Percentiles rank a stretch among this genome's conserved stretches.
Evolutionary conservation across 2,113 vertebrate species (phyloP).

Genomic region (Oncorhynchus clarkii): DNA sequence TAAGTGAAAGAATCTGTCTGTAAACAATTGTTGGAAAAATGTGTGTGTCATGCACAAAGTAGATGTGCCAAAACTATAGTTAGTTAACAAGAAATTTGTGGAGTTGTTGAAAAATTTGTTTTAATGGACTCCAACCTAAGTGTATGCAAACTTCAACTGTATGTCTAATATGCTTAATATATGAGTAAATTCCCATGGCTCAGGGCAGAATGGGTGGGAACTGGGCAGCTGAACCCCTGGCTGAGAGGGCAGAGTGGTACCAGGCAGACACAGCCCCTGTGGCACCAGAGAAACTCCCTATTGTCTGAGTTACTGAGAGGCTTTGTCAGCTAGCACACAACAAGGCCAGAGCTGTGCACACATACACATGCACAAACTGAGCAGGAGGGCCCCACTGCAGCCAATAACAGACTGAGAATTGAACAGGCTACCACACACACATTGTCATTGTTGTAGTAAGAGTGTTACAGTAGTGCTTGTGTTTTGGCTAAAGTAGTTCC

Average conservation of each 20-base stretch:
- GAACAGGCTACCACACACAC: not conserved
- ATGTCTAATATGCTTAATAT: not conserved
- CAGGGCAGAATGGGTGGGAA: not conserved
- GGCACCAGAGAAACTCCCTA: constrained; percentile 49
- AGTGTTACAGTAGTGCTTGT: constrained; percentile 5
- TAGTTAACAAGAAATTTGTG: too few relatives aligned
- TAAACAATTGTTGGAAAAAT: too few relatives aligned
- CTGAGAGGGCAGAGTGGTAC: constrained; percentile 56
- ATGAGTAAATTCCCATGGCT: constrained; percentile 18
- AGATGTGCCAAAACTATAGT: too few relatives aligned
- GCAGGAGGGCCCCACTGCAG: too few relatives aligned
- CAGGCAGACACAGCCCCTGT: constrained; percentile 63
- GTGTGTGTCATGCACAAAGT: too few relatives aligned
- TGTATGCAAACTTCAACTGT: too few relatives aligned
- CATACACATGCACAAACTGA: too few relatives aligned
- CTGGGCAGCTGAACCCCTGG: constrained; percentile 5
- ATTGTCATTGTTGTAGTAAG: not conserved
- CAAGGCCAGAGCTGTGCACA: constrained; percentile 42
- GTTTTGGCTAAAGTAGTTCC: constrained; percentile 39
- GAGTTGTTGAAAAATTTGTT: too few relatives aligned
- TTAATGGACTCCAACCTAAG: too few relatives aligned
- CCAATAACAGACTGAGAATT: too few relatives aligned
- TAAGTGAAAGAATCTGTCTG: too few relatives aligned
- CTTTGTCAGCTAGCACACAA: constrained; percentile 68
- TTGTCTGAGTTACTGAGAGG: constrained; percentile 66